Conservation (phyloP, 2,888 invertebrate genomes). For the Tetramorium bicarinatum region DNA sequence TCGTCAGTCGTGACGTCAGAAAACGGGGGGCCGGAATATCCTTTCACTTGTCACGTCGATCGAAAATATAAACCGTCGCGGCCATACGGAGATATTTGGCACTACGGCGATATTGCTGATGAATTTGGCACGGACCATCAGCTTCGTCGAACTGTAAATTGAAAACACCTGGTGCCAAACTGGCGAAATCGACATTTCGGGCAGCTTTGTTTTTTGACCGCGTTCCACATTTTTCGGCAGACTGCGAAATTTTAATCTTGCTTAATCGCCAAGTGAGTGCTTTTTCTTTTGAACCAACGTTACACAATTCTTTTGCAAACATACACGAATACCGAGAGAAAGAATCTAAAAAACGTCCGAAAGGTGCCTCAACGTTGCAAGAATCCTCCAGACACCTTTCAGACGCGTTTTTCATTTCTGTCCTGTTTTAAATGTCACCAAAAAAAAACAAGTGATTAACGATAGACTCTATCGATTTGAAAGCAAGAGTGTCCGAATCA, state of each 20-base stretch:
- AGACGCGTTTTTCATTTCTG: neutral
- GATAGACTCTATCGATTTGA: slow-evolving; percentile 20
- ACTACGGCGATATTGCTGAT: slow-evolving; percentile 18
- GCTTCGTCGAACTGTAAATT: slow-evolving; percentile 41
- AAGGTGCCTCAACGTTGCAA: slow-evolving; percentile 4
- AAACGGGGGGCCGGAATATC: slow-evolving; percentile 39
- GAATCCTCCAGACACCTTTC: slow-evolving; percentile 21
- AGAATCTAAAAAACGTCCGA: neutral
- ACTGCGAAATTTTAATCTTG: slow-evolving; percentile 20
- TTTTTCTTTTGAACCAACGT: slow-evolving; percentile 1
- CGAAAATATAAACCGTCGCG: slow-evolving; percentile 39
- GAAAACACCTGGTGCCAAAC: slow-evolving; percentile 38
- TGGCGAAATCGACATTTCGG: slow-evolving; percentile 37
- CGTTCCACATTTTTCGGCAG: slow-evolving; percentile 31
- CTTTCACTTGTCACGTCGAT: slow-evolving; percentile 27
- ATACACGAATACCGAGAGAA: neutral
- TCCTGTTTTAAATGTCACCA: slow-evolving; percentile 29
- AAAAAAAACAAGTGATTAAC: slow-evolving; percentile 26
- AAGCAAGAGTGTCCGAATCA: slow-evolving; percentile 17
- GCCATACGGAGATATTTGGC: slow-evolving; percentile 42
- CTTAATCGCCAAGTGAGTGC: slow-evolving; percentile 2
- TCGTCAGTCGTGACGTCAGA: slow-evolving; percentile 32
- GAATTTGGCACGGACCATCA: slow-evolving; percentile 34
- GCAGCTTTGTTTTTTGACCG: slow-evolving; percentile 31
- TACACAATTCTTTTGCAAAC: neutral